phyloP scores from a whole-genome alignment of 2,113 vertebrate species.

The Pedetes capensis region DNA sequence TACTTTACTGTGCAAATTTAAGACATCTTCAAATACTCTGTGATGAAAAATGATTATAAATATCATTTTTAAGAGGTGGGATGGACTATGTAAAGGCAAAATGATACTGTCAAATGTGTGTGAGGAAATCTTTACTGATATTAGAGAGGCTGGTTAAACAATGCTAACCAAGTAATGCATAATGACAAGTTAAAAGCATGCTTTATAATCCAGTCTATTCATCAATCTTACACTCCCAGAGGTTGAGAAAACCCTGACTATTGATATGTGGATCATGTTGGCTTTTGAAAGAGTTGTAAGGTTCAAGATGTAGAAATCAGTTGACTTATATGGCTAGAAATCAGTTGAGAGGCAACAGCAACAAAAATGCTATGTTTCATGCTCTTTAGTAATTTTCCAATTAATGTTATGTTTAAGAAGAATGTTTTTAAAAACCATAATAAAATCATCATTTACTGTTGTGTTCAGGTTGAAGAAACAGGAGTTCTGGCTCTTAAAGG shows the following conservation, averaged over 20 bases:
- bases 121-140: background rate
- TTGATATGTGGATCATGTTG: background rate
- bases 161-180: background rate
- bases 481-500: background rate
- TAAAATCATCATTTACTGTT: background rate
- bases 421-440: background rate
- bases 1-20: slow-evolving; percentile 15
- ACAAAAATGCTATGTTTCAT: background rate
- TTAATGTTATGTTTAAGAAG: background rate
- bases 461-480: background rate
- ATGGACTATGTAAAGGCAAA: too few species aligned
- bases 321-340: background rate
- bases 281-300: background rate
- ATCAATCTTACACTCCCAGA: background rate
- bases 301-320: background rate
- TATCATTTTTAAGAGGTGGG: too few species aligned
- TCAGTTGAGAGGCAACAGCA: background rate
- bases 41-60: background rate
- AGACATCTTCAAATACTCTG: slow-evolving; percentile 21
- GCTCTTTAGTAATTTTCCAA: slow-evolving; percentile 29
- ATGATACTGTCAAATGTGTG: background rate
- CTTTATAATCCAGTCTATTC: background rate
- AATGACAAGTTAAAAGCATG: background rate
- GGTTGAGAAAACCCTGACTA: background rate
- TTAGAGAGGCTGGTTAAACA: background rate